Evolutionary conservation across 2,888 invertebrate species (phyloP).

Genomic region (Deroplatys truncata): DNA sequence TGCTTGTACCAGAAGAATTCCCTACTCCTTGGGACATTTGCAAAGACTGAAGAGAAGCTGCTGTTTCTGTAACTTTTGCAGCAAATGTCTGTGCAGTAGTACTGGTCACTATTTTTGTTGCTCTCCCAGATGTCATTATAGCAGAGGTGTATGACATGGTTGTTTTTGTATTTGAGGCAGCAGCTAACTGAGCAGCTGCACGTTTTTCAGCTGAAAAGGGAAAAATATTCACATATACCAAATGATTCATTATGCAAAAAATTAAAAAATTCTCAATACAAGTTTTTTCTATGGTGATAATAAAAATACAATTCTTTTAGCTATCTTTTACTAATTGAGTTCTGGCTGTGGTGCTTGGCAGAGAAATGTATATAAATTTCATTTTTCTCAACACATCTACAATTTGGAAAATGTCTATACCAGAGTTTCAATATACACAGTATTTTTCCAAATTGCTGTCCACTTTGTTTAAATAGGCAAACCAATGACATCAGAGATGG

Average conservation of each 20-base stretch:
- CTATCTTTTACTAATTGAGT: too few relatives aligned
- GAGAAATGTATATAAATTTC: too few relatives aligned
- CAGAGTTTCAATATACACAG: too few relatives aligned
- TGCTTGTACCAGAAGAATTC: not conserved
- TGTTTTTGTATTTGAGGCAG: slow-evolving; percentile 51
- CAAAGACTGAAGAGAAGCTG: slow-evolving; percentile 41
- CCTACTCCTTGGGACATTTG: slow-evolving; percentile 28
- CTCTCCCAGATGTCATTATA: slow-evolving; percentile 52
- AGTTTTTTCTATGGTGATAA: too few relatives aligned
- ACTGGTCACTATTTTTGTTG: slow-evolving; percentile 45
- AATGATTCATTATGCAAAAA: not conserved
- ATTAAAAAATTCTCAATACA: not conserved
- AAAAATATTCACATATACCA: not conserved
- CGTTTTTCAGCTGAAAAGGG: slow-evolving; percentile 47
- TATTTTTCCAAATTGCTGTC: too few relatives aligned
- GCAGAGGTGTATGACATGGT: slow-evolving; percentile 56
- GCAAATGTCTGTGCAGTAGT: slow-evolving; percentile 67
- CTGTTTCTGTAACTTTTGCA: slow-evolving; percentile 63
- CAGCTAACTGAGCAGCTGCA: slow-evolving; percentile 35
- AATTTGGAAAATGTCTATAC: too few relatives aligned
- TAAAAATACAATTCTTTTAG: too few relatives aligned
- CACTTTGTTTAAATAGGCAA: too few relatives aligned
- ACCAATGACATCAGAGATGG: too few relatives aligned
- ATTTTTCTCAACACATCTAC: too few relatives aligned
- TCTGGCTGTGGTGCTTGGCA: too few relatives aligned